Base-by-base conservation (phyloP, 2,797 vertebrate genomes). In the Centroberyx gerrardi region DNA sequence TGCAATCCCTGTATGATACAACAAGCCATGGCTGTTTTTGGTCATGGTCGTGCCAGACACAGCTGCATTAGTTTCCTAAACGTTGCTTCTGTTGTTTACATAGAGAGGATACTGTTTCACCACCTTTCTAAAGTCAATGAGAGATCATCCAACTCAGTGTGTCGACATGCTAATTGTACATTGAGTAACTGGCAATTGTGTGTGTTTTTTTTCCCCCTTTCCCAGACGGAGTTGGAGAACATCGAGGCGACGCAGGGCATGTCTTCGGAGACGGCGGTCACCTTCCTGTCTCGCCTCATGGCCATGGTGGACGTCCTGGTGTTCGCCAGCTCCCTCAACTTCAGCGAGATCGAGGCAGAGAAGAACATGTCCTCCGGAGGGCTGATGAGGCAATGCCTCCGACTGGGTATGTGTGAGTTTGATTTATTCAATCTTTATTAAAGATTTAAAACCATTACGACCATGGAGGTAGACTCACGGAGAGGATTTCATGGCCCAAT, bases 281-380 rank as follows among this genome's bases (percentile, higher is more conserved):
- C 98, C 18, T 99, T 99, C 91, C 97, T 99, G 80, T 98, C 97
- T 76, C 96, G 98, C 36, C 96, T 99, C 81, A 99, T 99, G 98
- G 98, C 98, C 77, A 99, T 99, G 98, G 98, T 99, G 80, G 98
- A 99, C 73, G 98, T 99, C 0, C 92, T 99, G 78, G 98, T 99
- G 55, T 99, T 99, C 72, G 98, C 98, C 93, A 99, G 98, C 76
- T 99, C 98, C 65, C 96, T 99, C 74, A 99, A 99, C 94, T 99
- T 99, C 91, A 99, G 98, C 84, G 98, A 99, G 92, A 99, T 99
- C 53, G 98, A 99, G 94, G 98, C 98, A 2, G 98, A 99, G 93
- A 99, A 99, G 94, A 99, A 99, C 93, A 99, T 99, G 98, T 99
- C 98, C 28, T 99, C 98, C 51, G 98, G 98, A 77, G 98, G 98